phyloP scores from a whole-genome alignment of 1,140 invertebrate species.

The Drosophila nasuta region DNA sequence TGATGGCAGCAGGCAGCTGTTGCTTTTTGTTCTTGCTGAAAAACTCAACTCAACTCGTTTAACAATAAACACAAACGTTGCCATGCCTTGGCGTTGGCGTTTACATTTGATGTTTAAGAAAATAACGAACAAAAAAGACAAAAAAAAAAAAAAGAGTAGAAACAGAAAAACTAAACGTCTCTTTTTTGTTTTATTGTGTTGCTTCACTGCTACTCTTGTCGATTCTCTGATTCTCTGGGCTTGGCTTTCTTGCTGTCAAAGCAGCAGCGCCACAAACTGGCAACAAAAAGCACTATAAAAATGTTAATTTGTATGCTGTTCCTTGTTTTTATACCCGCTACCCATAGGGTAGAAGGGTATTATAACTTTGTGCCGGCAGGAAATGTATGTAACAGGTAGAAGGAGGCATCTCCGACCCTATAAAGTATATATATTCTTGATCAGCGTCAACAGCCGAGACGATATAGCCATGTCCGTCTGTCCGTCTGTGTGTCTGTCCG shows the following conservation, averaged over 20 bases:
- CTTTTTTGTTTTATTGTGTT: constrained; percentile 33
- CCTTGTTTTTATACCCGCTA: constrained; percentile 49
- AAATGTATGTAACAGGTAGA: too few relatives aligned
- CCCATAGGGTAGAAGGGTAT: too few relatives aligned
- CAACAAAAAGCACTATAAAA: constrained; percentile 68
- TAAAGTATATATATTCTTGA: too few relatives aligned
- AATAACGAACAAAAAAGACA: constrained; percentile 39
- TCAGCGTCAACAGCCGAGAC: too few relatives aligned
- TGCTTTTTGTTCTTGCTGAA: constrained; percentile 56
- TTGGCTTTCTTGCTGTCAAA: constrained; percentile 65
- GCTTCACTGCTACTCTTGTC: constrained; percentile 54
- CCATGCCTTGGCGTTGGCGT: constrained; percentile 52
- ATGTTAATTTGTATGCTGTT: constrained; percentile 80
- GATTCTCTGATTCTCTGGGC: constrained; percentile 70
- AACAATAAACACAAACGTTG: constrained; percentile 77
- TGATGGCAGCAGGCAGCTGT: constrained; percentile 45
- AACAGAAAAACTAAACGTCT: constrained; percentile 52
- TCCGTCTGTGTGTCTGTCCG: too few relatives aligned
- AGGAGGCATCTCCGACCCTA: too few relatives aligned
- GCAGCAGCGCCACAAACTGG: constrained; percentile 19
- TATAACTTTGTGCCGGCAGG: too few relatives aligned
- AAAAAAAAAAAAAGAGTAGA: not conserved
- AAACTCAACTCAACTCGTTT: constrained; percentile 65
- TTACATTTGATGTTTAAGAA: constrained; percentile 73
- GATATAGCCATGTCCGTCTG: too few relatives aligned